Conservation (phyloP, 2,888 invertebrate genomes). For the Chymomyza fuscimana region DNA sequence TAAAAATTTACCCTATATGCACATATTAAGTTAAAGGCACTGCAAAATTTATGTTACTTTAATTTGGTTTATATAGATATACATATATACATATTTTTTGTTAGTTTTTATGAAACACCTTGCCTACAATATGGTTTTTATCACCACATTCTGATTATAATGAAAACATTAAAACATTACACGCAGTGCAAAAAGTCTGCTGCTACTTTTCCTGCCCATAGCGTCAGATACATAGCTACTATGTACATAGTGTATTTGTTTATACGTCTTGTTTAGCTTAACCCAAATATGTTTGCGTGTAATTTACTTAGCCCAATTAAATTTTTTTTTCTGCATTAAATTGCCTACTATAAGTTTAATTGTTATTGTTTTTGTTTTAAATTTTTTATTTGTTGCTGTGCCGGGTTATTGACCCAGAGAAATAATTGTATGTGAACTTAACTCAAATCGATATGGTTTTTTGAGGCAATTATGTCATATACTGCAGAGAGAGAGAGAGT, state of each 20-base stretch:
- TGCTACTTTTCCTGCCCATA: background rate
- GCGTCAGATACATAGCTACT: background rate
- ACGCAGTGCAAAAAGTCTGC: conserved; percentile 1
- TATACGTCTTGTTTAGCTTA: conserved; percentile 53
- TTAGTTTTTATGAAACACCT: conserved; percentile 52
- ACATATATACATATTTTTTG: background rate
- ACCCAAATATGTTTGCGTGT: conserved; percentile 45
- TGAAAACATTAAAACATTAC: conserved; percentile 69
- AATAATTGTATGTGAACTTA: background rate
- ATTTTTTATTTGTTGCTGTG: conserved; percentile 20
- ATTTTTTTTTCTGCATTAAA: conserved; percentile 42
- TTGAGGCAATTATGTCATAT: conserved; percentile 57
- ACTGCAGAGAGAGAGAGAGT: background rate
- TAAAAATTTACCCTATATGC: background rate
- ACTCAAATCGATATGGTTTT: background rate
- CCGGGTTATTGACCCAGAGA: conserved; percentile 46
- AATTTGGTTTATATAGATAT: background rate
- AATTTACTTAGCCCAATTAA: conserved; percentile 68
- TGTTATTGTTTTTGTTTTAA: conserved; percentile 42
- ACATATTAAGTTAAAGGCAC: background rate
- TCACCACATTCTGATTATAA: conserved; percentile 65
- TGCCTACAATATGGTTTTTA: conserved; percentile 70
- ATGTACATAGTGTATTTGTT: conserved; percentile 49
- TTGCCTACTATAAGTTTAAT: background rate
- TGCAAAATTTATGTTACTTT: background rate